Conservation (phyloP, 2,888 invertebrate genomes). For the Pseudeuparius sepicola region DNA sequence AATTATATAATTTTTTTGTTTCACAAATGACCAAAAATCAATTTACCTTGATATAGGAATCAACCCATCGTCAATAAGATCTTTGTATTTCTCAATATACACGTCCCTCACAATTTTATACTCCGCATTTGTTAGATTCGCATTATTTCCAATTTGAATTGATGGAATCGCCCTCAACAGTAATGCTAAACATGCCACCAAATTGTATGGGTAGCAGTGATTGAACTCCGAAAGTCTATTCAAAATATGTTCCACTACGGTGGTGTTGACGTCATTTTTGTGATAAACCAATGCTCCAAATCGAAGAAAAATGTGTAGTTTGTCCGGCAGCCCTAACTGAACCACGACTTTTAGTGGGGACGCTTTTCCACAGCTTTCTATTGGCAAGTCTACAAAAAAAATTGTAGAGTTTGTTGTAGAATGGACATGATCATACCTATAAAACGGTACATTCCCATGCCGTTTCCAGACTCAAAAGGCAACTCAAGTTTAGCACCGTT, state of each 20-base stretch:
- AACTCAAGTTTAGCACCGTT: constrained; percentile 47
- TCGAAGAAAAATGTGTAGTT: constrained; percentile 61
- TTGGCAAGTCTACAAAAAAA: constrained; percentile 67
- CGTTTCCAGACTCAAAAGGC: constrained; percentile 21
- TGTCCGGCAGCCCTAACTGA: constrained; percentile 59
- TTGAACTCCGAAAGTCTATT: constrained; percentile 36
- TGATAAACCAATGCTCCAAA: constrained; percentile 55
- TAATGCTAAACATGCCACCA: constrained; percentile 58
- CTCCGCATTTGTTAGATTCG: constrained; percentile 28
- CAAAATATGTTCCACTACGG: constrained; percentile 51
- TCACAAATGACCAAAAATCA: neutral
- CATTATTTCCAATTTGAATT: neutral
- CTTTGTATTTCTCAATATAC: constrained; percentile 36
- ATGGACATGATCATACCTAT: too few relatives aligned
- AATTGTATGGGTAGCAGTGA: constrained; percentile 55
- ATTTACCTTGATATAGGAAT: constrained; percentile 44
- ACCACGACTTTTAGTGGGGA: constrained; percentile 54
- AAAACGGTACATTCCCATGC: too few relatives aligned
- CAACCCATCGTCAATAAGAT: constrained; percentile 48
- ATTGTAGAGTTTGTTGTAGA: constrained; percentile 1
- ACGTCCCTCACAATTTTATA: constrained; percentile 16
- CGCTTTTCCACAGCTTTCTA: constrained; percentile 69
- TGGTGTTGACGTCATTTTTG: constrained; percentile 49
- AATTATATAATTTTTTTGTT: neutral
- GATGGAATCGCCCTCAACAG: constrained; percentile 53